A percentile compares a stretch with the other conserved stretches of the same genome.
Evolutionary conservation across 2,888 invertebrate genomes (phyloP).

Genomic region (Athripsodes cinereus): DNA sequence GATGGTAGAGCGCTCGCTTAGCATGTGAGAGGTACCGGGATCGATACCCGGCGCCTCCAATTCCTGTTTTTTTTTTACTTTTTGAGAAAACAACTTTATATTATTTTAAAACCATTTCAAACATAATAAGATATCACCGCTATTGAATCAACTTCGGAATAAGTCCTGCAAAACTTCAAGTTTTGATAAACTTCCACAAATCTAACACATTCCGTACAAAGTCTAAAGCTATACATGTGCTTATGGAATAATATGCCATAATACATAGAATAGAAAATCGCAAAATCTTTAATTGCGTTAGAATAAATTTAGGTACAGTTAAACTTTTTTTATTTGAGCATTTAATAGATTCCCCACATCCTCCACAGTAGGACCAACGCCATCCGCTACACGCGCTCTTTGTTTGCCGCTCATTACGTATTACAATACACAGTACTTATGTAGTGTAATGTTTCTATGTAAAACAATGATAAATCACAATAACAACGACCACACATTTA

Average conservation of each 20-base stretch:
- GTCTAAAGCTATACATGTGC: no score
- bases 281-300: no score
- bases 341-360: no score
- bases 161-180: no score
- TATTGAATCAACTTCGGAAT: no score
- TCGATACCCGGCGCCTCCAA: slow-evolving; percentile 53
- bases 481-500: neutral
- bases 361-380: neutral
- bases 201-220: no score
- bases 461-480: neutral
- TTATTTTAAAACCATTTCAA: neutral
- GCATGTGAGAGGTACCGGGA: slow-evolving; percentile 53
- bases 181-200: no score
- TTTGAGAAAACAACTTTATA: neutral
- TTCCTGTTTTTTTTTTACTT: neutral
- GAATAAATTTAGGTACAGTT: no score
- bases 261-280: no score
- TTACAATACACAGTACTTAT: neutral
- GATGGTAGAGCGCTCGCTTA: slow-evolving; percentile 55
- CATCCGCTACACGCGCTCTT: neutral
- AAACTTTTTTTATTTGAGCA: no score
- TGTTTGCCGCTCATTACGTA: neutral
- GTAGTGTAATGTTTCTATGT: neutral
- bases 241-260: no score
- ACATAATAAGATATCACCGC: no score